These are phyloP conservation scores for Saxidomus purpurata DNA, from an alignment of 1,140 invertebrate species.

Conservation along the genomic window DNA sequence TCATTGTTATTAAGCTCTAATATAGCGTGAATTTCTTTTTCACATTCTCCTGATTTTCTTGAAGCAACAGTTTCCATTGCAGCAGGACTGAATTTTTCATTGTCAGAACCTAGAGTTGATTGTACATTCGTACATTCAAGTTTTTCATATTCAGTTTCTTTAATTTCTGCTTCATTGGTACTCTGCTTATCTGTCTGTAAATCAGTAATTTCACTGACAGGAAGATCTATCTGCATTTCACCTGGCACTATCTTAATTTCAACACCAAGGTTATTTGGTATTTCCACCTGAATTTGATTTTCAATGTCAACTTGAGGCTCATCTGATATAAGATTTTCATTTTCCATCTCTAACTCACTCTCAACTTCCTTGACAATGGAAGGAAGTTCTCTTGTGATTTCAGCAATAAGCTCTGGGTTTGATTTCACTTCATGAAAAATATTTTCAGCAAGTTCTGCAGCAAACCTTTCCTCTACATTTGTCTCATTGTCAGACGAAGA, in stretches of 20 bases:
- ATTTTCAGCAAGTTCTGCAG: conserved; percentile 43
- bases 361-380: conserved; percentile 44
- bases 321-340: neutral
- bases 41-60: too few relatives aligned
- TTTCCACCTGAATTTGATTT: neutral
- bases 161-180: neutral
- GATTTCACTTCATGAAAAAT: conserved; percentile 42
- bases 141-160: neutral
- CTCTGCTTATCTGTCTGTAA: neutral
- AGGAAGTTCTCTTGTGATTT: conserved; percentile 17
- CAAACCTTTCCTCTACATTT: conserved; percentile 18
- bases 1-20: too few relatives aligned
- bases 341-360: neutral
- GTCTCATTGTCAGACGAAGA: conserved; percentile 25
- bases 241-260: neutral
- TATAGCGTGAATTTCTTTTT: neutral
- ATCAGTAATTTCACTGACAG: neutral
- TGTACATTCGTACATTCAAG: neutral
- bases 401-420: conserved; percentile 45
- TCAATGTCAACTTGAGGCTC: neutral
- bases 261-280: neutral
- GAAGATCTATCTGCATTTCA: too few relatives aligned
- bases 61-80: neutral
- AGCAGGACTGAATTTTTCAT: neutral
- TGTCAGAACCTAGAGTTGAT: neutral